Conservation (phyloP, 2,113 vertebrate species). For the Brachionichthys hirsutus region DNA sequence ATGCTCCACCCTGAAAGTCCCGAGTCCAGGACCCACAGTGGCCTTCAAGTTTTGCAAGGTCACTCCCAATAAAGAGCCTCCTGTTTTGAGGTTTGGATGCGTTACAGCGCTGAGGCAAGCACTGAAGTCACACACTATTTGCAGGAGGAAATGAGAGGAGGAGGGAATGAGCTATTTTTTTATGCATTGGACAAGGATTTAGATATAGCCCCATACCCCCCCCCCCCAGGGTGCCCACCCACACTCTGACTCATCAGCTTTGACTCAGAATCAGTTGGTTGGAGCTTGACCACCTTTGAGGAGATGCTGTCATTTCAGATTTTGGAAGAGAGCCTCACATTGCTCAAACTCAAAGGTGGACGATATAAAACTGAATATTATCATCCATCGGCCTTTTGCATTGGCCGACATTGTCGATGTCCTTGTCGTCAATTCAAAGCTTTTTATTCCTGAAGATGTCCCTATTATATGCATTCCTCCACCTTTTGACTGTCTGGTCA, state of each 20-base stretch:
- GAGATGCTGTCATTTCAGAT: conserved; percentile 40
- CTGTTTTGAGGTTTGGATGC: conserved; percentile 4
- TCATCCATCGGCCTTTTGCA: no score
- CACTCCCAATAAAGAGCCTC: conserved; percentile 13
- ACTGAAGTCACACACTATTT: conserved; percentile 28
- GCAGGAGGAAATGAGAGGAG: conserved; percentile 4
- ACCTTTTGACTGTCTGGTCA: conserved; percentile 3
- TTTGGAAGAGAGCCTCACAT: neutral
- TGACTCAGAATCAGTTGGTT: conserved; percentile 24
- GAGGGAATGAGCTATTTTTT: conserved; percentile 1
- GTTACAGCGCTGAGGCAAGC: conserved; percentile 14
- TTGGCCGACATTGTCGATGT: no score
- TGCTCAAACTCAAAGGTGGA: no score
- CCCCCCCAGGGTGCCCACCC: conserved; percentile 24
- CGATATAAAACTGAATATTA: no score
- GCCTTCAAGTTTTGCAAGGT: conserved; percentile 11
- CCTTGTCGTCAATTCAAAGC: neutral
- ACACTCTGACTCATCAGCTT: conserved; percentile 23
- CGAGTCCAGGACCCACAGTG: conserved; percentile 14
- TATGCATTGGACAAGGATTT: no score
- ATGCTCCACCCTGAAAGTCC: conserved; percentile 24
- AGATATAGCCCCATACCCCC: no score
- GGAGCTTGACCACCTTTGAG: conserved; percentile 30
- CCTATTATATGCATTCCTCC: conserved; percentile 23
- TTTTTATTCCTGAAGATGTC: neutral